Base-by-base conservation (phyloP, 2,113 vertebrate species). In the Paratilapia polleni region DNA sequence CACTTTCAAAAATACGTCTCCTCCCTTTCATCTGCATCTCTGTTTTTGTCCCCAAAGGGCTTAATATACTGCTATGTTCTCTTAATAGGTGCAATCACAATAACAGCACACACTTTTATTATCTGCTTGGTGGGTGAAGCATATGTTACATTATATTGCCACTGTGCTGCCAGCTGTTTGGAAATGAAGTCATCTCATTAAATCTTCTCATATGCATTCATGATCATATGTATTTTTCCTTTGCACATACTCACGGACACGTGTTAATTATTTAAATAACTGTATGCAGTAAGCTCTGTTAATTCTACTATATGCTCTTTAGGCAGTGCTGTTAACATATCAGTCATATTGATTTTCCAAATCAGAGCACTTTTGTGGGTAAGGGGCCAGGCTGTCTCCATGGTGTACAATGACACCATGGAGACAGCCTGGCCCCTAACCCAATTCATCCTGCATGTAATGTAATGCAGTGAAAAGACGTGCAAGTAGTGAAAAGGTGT, bases 1-100 rank as follows among this genome's bases (percentile, higher is more conserved):
- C 60, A 77, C 38, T 26, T 76, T 54, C 70, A 43, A 57, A 78
- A 24, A 75, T 14, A 3, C 3, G 20, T 19, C 43, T 11, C n/a
- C 34, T 74, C 26, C 22, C 36, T 19, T 56, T 77, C 12, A 22
- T 54, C 8, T 41, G 24, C 85, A 2, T 38, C 64, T 61, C 36
- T 36, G 5, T 1, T 57, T 41, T 17, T 9, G 22, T 20, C 68
- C 76, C 79, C 34, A 26, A 31, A 36, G 49, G 73, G 31, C 57
- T 70, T 77, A 41, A 88, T 70, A 70, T 86, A 76, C 47, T 13
- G 56, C 3, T 17, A 31, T 60, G 57, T 73, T 26, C 41, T 38
- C 74, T 60, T 89, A 83, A 85, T 81, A 26, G 64, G 57, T 41
- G 58, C 82, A 77, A 79, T 88, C 79, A 77, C 64, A 78, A 70